Conservation (phyloP, 2,797 vertebrate species). For the Amblyraja radiata region DNA sequence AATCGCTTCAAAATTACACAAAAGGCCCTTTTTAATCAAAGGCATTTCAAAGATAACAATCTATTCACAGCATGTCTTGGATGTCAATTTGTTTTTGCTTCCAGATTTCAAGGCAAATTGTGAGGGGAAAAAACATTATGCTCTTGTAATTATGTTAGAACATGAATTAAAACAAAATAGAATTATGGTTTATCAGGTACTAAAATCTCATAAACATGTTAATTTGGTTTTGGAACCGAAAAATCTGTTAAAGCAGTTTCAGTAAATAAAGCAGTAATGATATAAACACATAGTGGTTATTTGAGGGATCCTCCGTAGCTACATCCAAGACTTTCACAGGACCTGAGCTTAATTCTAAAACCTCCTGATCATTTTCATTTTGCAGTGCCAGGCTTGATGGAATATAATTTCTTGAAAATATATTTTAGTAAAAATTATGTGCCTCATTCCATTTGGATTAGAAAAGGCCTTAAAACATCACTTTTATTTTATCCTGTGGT, state of each 20-base stretch:
- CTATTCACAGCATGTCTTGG: background rate
- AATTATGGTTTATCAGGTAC: background rate
- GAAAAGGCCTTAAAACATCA: background rate
- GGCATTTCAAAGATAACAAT: background rate
- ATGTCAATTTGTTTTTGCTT: background rate
- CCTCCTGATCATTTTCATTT: background rate
- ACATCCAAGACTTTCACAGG: no score
- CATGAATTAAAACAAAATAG: background rate
- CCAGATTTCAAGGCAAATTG: background rate
- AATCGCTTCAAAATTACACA: background rate
- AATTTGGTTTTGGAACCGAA: background rate
- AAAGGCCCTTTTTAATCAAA: background rate
- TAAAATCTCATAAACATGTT: slow-evolving; percentile 9
- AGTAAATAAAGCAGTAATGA: background rate
- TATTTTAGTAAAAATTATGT: slow-evolving; percentile 12
- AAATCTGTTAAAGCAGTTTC: background rate
- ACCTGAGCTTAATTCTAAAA: no score
- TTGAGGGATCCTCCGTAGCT: no score
- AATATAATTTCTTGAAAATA: background rate
- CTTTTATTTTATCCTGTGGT: background rate
- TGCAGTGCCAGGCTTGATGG: background rate
- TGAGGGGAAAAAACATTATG: background rate
- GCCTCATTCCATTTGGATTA: background rate
- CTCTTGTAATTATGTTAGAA: background rate
- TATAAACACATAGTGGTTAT: no score